Percentiles rank a stretch among this genome's conserved stretches.
phyloP scores from a whole-genome alignment of 2,888 invertebrate species.

The Hyposoter dolosus region DNA sequence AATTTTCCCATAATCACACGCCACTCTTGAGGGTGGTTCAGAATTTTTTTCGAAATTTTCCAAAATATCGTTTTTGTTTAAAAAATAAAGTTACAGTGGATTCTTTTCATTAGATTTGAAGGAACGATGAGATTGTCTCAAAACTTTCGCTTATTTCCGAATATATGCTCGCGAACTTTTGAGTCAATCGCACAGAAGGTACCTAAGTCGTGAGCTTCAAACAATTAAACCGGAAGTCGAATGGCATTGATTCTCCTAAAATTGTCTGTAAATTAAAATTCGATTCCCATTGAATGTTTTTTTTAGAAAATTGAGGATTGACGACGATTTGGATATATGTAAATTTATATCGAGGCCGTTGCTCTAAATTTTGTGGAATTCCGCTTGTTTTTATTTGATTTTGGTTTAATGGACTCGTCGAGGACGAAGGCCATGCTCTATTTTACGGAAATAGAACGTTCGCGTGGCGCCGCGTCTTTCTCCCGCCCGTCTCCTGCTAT shows the following conservation, averaged over 20 bases:
- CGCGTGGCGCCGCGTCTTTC: conserved; percentile 35
- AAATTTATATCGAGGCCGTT: conserved; percentile 24
- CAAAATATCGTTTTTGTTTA: not conserved
- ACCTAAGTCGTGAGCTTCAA: too few species aligned
- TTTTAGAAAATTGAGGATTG: not conserved
- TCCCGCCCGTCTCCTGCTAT: conserved; percentile 7
- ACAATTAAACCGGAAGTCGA: not conserved
- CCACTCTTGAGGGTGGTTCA: too few species aligned
- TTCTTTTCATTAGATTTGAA: too few species aligned
- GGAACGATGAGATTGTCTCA: not conserved
- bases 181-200: not conserved
- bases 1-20: too few species aligned
- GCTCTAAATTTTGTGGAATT: conserved; percentile 45
- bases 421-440: conserved; percentile 60
- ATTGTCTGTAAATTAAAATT: not conserved
- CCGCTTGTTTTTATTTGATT: conserved; percentile 20
- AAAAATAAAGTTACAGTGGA: not conserved
- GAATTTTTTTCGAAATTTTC: not conserved
- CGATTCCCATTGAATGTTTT: not conserved
- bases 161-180: not conserved
- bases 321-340: not conserved
- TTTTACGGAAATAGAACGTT: conserved; percentile 63
- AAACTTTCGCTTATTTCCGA: not conserved
- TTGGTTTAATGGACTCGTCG: conserved; percentile 41
- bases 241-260: not conserved